These are phyloP conservation scores for Fopius arisanus DNA, from an alignment of 1,140 invertebrate genomes.

Conservation along the genomic window DNA sequence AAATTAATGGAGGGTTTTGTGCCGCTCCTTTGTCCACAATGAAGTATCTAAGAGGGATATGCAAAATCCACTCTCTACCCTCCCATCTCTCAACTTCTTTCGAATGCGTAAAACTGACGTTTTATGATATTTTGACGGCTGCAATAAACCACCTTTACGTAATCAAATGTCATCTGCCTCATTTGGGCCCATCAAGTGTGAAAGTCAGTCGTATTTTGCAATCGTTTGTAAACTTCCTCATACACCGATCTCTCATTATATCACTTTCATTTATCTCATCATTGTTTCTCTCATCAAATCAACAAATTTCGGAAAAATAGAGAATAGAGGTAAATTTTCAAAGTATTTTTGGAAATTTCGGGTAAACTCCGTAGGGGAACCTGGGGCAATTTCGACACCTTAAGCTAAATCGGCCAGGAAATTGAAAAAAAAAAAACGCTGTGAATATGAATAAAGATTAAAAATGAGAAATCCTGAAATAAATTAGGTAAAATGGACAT, in stretches of 20 bases:
- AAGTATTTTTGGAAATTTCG: too few relatives aligned
- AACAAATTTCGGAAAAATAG: too few relatives aligned
- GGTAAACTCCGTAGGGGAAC: too few relatives aligned
- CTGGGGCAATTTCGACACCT: too few relatives aligned
- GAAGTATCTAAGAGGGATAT: neutral
- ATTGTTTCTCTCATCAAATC: too few relatives aligned
- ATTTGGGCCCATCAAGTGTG: neutral
- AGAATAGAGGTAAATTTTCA: too few relatives aligned
- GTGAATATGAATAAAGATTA: too few relatives aligned
- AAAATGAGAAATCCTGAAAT: too few relatives aligned
- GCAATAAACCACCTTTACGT: slow-evolving; percentile 1
- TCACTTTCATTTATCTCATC: too few relatives aligned
- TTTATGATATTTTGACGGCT: neutral
- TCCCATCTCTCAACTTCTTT: neutral
- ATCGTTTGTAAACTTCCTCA: neutral
- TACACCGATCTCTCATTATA: neutral
- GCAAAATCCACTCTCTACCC: slow-evolving; percentile 1
- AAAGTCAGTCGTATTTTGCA: neutral
- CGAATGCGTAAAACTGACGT: neutral
- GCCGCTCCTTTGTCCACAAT: slow-evolving; percentile 4
- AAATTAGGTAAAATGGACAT: too few relatives aligned
- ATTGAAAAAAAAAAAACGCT: too few relatives aligned
- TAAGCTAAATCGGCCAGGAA: too few relatives aligned
- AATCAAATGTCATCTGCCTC: slow-evolving; percentile 9
- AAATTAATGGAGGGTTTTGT: slow-evolving; percentile 8